Base-by-base conservation (phyloP, 2,888 invertebrate species). In the Sphaerophoria rueppellii region DNA sequence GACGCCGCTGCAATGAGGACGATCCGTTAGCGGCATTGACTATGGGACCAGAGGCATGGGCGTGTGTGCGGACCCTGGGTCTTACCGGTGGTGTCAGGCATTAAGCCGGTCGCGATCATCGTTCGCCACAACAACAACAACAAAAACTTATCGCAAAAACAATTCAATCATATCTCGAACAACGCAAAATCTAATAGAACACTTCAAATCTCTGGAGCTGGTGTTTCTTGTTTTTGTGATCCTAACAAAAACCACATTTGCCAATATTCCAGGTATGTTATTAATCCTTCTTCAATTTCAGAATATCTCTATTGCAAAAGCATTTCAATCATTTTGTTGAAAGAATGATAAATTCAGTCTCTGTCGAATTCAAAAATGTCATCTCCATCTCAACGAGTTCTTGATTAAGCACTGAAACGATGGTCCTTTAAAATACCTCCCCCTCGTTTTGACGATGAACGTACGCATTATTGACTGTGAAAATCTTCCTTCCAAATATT, bases 11-110 rank as follows among this genome's bases (percentile, higher is more conserved):
- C 93, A 93, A 94, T 93, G 94, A 95, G 94, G 94, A 95, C 94
- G 95, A 95, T 94, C 95, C 95, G 94, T 95, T 94, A 95, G 94
- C 94, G 94, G 93, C 94, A 93, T 93, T 93, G 94, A 94, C 93
- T 94, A 96, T 96, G 96, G 96, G 95, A 96, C 95, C 95, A 95
- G 95, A 96, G 96, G 96, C 95, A 96, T 96, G 96, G 96, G 96
- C 95, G 95, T 96, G 95, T 95, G 95, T 94, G 95, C 95, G 95
- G 95, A 95, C 95, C 96, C 95, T 94, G 93, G 94, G 94, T 94
- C 94, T 94, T 93, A 93, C 93, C 92, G 93, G 93, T 93, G 93
- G 93, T 93, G 93, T 93, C 93, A 93, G 93, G 92, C 92, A 92
- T 92, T 93, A 91, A 93, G 90, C 93, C 93, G 93, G 93, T 94